Conservation (phyloP, 2,888 invertebrate species). For the Oscheius sp. region DNA sequence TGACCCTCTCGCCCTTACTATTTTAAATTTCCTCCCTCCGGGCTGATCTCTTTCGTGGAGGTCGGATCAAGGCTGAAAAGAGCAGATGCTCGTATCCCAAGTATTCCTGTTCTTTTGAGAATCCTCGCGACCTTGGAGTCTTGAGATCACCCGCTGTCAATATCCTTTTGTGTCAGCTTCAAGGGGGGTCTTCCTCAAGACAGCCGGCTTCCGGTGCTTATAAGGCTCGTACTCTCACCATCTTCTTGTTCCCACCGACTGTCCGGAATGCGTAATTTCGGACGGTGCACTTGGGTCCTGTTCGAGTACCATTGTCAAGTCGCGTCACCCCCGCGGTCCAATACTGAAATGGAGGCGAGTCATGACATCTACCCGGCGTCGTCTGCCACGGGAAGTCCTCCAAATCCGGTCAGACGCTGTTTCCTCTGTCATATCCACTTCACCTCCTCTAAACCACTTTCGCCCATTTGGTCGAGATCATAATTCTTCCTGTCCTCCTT, state of each 20-base stretch:
- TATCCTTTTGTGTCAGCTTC: slow-evolving; percentile 7
- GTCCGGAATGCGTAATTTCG: slow-evolving; percentile 12
- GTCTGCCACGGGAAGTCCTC: slow-evolving; percentile 11
- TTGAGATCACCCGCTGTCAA: background rate
- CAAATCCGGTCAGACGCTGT: slow-evolving; percentile 11
- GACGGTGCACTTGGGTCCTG: slow-evolving; percentile 3
- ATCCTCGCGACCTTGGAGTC: slow-evolving; percentile 7
- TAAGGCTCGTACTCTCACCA: no score
- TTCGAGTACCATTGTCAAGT: slow-evolving; percentile 13
- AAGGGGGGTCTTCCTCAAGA: background rate
- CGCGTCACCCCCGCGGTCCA: background rate
- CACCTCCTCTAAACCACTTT: slow-evolving; percentile 7
- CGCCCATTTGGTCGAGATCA: background rate
- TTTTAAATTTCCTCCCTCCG: background rate
- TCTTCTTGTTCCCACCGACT: background rate
- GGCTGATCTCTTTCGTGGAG: no score
- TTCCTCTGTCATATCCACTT: slow-evolving; percentile 17
- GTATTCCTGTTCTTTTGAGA: background rate
- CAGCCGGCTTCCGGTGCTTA: background rate
- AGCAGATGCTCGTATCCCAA: background rate
- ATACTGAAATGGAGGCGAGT: slow-evolving; percentile 12
- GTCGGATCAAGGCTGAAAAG: no score
- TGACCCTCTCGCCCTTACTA: background rate
- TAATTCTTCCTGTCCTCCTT: background rate
- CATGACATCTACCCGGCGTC: background rate